Evolutionary conservation across 2,888 invertebrate species (phyloP).

Genomic region (Drosophila helvetica): DNA sequence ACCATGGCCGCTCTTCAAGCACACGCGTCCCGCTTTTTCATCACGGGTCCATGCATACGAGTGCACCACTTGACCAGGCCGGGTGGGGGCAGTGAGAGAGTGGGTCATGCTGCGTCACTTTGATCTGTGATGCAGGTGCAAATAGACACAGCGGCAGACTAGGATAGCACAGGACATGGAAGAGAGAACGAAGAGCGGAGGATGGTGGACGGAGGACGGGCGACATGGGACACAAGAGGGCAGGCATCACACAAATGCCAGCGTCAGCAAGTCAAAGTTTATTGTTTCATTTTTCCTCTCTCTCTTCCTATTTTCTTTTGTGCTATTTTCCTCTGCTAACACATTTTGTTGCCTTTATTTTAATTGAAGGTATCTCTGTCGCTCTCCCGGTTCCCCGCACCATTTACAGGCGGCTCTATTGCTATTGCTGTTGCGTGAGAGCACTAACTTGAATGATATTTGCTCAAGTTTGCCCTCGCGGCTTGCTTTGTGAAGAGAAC

Average conservation of each 20-base stretch:
- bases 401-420: background rate
- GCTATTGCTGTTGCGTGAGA: constrained; percentile 3
- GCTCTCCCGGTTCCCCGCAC: no score
- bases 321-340: constrained; percentile 24
- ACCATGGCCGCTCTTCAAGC: constrained; percentile 16
- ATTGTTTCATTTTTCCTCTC: constrained; percentile 37
- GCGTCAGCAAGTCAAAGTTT: constrained; percentile 54
- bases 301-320: background rate
- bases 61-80: constrained; percentile 58
- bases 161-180: background rate
- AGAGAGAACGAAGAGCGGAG: background rate
- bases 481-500: background rate
- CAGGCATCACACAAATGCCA: constrained; percentile 47
- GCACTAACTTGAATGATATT: constrained; percentile 24
- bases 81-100: background rate
- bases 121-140: constrained; percentile 65
- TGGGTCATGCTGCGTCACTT: constrained; percentile 46
- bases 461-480: constrained; percentile 1
- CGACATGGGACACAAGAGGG: constrained; percentile 26
- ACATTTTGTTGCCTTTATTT: constrained; percentile 52
- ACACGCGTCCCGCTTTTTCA: constrained; percentile 62
- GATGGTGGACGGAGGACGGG: background rate
- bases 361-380: constrained; percentile 43
- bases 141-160: constrained; percentile 41
- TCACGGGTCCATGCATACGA: constrained; percentile 63